Percentiles rank a stretch among this genome's conserved stretches.
phyloP scores from a whole-genome alignment of 2,888 invertebrate species.

The Adelphocoris suturalis region DNA sequence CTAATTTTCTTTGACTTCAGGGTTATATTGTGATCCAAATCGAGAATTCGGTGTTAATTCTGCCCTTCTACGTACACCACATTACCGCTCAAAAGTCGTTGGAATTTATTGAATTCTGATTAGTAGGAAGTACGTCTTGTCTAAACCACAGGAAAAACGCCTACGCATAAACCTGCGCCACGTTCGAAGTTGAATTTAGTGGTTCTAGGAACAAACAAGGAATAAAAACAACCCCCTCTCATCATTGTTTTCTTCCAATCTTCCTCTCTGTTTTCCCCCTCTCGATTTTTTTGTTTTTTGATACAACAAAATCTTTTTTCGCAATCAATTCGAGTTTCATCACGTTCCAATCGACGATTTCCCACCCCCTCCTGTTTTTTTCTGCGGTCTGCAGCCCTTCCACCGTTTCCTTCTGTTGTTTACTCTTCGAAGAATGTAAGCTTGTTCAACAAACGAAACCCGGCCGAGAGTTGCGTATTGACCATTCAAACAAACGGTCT shows the following conservation, averaged over 20 bases:
- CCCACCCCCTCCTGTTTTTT: background rate
- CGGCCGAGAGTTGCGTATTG: background rate
- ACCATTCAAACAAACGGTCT: constrained; percentile 19
- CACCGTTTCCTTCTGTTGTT: background rate
- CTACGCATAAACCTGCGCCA: no score
- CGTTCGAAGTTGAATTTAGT: no score
- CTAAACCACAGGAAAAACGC: no score
- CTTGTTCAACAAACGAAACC: constrained; percentile 26
- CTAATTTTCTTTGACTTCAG: no score
- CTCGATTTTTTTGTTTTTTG: background rate
- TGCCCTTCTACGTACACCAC: no score
- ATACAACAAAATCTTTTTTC: constrained; percentile 9
- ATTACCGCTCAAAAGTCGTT: no score
- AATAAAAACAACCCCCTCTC: background rate
- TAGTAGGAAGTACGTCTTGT: no score
- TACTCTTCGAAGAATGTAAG: constrained; percentile 11
- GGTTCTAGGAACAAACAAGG: no score
- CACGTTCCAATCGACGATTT: constrained; percentile 33
- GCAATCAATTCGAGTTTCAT: constrained; percentile 42
- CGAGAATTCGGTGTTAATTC: no score
- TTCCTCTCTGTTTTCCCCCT: background rate
- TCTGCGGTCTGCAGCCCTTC: background rate
- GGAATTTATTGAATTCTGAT: no score
- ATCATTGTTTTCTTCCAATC: background rate
- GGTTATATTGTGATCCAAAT: no score